Conservation (phyloP, 1,140 invertebrate genomes). For the Pseudomyrmex concolor region DNA sequence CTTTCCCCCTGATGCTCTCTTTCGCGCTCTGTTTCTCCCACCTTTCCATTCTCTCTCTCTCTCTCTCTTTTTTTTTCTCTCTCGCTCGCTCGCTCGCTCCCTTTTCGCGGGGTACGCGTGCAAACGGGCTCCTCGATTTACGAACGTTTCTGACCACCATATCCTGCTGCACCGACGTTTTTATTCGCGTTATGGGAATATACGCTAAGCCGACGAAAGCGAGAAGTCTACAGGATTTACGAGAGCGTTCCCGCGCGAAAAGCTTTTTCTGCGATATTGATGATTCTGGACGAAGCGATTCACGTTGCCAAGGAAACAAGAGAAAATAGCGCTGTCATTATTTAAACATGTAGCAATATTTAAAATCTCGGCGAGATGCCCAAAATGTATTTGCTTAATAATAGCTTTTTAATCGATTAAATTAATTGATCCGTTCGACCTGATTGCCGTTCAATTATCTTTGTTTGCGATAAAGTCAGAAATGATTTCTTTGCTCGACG, state of each 20-base stretch:
- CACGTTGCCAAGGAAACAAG: slow-evolving; percentile 50
- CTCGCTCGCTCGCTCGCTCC: slow-evolving; percentile 1
- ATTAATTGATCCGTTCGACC: not conserved
- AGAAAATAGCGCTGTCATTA: slow-evolving; percentile 36
- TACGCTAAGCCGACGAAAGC: slow-evolving; percentile 64
- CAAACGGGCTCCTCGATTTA: slow-evolving; percentile 59
- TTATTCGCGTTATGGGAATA: slow-evolving; percentile 65
- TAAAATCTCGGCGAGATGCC: not conserved
- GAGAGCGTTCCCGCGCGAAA: slow-evolving; percentile 52
- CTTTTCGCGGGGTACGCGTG: slow-evolving; percentile 43
- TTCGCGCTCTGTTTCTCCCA: not conserved
- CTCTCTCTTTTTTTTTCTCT: not conserved
- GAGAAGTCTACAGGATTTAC: slow-evolving; percentile 64
- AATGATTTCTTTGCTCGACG: slow-evolving; percentile 16
- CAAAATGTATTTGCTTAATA: slow-evolving; percentile 16
- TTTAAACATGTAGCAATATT: slow-evolving; percentile 41
- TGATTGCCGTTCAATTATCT: slow-evolving; percentile 11
- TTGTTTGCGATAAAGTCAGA: not conserved
- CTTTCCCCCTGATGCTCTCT: slow-evolving; percentile 29
- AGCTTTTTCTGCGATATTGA: slow-evolving; percentile 57
- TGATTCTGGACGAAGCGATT: slow-evolving; percentile 56
- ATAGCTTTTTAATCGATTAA: slow-evolving; percentile 5
- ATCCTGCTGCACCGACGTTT: slow-evolving; percentile 61
- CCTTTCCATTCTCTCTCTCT: not conserved
- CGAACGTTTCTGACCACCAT: slow-evolving; percentile 59